Base-by-base conservation (phyloP, 37 sponge, comb jelly and placozoan genomes). In the Beroe forskalii region DNA sequence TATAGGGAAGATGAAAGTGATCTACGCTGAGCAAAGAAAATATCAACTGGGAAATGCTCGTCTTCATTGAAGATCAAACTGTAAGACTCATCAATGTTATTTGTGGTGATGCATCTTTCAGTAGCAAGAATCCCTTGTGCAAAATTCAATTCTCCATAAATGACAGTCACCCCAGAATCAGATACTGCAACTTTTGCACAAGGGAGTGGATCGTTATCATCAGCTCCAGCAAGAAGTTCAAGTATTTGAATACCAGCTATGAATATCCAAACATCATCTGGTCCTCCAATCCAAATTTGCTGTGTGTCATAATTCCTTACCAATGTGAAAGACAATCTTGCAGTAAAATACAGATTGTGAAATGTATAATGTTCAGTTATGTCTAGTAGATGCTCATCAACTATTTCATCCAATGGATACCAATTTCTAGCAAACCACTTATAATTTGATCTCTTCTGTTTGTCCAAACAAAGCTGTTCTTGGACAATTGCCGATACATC, bases 371-470 rank as follows among this genome's bases (percentile, higher is more conserved):
- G n/a, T 23, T 80, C 27, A n/a, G 40, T 48, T 25, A 43, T 40
- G 55, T 80, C 55, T n/a, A 80, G 55, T 32, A 32, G 1, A 12
- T 17, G 19, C 14, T 32, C 40, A 3, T 32, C 28, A 25, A 44
- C 86, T 4, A 23, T 14, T n/a, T 80, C 28, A 27, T 80, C 86
- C 8, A 80, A 37, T 14, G 86, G 86, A 24, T 80, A 80, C 86
- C 86, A 80, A 48, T 80, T 80, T 43, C 86, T 41, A 6, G 86
- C 86, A 43, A 80, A 80, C 86, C 86, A 80, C 48, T 41, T 80
- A 30, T 80, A 80, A 23, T 43, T 4, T 23, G 4, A 23, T 42
- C 35, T 80, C 1, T 27, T 43, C 28, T 14, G 9, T 27, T 38
- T 39, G 55, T 44, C 86, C 3, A 80, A 43, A 27, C 86, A 80